These are phyloP conservation scores for Cyanistes caeruleus DNA, from an alignment of 2,113 vertebrate species.

Conservation along the genomic window DNA sequence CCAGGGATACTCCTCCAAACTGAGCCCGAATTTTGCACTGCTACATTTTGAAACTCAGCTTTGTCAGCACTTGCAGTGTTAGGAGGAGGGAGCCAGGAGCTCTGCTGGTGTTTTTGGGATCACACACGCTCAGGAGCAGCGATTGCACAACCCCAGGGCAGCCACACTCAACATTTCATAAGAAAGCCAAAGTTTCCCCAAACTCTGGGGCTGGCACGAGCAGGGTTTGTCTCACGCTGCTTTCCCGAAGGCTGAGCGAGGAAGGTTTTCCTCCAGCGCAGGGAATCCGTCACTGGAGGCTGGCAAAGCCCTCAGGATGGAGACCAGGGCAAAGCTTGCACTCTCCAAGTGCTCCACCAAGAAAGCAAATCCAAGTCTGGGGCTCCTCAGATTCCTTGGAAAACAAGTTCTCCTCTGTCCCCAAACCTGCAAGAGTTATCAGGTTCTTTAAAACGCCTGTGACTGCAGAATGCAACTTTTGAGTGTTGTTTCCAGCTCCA, in stretches of 20 bases:
- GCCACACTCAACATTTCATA: neutral
- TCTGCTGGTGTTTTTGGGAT: neutral
- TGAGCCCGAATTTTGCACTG: neutral
- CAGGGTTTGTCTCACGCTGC: neutral
- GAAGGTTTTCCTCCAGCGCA: neutral
- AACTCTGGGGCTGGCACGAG: neutral
- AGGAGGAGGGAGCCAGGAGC: neutral
- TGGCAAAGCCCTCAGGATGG: rapidly evolving
- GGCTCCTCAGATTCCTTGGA: neutral
- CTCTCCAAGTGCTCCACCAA: neutral
- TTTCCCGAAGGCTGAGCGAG: neutral
- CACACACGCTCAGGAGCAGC: neutral
- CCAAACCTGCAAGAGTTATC: neutral
- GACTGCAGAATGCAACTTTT: neutral
- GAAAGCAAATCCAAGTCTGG: neutral
- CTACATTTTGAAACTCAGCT: neutral
- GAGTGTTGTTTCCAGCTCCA: neutral
- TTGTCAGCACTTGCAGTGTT: neutral
- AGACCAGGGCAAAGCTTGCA: neutral
- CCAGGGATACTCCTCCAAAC: neutral
- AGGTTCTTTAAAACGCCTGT: neutral
- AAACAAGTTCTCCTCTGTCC: neutral
- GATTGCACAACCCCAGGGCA: neutral
- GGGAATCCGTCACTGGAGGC: neutral
- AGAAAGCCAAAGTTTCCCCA: neutral